A percentile compares a stretch with the other conserved stretches of the same genome.
These are phyloP conservation scores for Lepisosteus oculatus DNA, from an alignment of 2,113 vertebrate genomes.

Conservation along the genomic window DNA sequence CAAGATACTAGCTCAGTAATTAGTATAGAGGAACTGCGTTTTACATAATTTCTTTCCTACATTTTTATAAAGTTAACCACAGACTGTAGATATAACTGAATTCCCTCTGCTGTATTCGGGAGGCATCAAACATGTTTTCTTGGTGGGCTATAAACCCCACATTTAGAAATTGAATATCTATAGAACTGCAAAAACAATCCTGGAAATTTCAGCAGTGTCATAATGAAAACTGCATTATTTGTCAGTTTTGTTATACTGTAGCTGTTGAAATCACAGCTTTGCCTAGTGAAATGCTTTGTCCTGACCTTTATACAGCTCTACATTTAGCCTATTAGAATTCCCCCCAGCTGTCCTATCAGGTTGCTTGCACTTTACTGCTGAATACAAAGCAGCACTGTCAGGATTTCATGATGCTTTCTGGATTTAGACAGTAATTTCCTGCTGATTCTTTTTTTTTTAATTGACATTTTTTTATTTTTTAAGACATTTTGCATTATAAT, in stretches of 20 bases:
- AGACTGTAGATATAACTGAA: too few species aligned
- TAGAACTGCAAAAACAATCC: too few species aligned
- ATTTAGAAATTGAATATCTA: too few species aligned
- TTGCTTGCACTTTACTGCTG: background rate
- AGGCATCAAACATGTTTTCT: too few species aligned
- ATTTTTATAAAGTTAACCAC: background rate
- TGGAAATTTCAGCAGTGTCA: background rate
- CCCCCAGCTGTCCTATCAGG: background rate
- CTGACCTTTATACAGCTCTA: background rate
- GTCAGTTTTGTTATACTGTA: background rate
- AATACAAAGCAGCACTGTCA: background rate
- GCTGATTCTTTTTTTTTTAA: too few species aligned
- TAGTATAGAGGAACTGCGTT: background rate
- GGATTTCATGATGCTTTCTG: background rate
- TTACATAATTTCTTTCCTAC: background rate
- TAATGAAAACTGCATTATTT: background rate
- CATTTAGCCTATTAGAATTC: slow-evolving; percentile 4
- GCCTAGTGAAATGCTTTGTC: background rate
- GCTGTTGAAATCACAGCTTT: background rate
- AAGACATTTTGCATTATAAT: too few species aligned
- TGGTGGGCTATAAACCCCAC: too few species aligned
- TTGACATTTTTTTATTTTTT: too few species aligned
- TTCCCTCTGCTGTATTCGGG: too few species aligned
- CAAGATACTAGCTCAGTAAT: background rate
- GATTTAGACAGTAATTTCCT: too few species aligned